Evolutionary conservation across 2,888 invertebrate species (phyloP).

Genomic region (Miltochrista miniata): DNA sequence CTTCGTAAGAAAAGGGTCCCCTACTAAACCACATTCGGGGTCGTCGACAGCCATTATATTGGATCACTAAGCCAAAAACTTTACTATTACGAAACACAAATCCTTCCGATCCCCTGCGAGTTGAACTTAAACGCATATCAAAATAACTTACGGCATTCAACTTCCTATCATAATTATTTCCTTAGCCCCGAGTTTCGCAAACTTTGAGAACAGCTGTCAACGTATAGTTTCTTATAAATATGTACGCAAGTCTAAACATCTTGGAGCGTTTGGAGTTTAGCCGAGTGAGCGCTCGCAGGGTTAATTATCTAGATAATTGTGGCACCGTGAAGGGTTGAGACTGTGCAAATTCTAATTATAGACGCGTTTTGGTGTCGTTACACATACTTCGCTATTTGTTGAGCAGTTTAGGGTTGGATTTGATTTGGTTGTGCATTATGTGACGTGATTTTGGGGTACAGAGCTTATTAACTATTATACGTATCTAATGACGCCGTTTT

Average conservation of each 20-base stretch:
- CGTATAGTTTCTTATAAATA: constrained; percentile 27
- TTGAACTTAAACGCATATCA: constrained; percentile 23
- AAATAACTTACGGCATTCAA: constrained; percentile 21
- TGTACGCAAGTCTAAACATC: constrained; percentile 18
- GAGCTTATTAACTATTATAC: too few relatives aligned
- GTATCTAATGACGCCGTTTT: too few relatives aligned
- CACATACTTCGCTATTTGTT: constrained; percentile 19
- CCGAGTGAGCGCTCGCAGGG: constrained; percentile 22
- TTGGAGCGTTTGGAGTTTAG: constrained; percentile 20
- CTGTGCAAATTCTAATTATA: constrained; percentile 34
- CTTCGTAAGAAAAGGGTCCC: too few relatives aligned
- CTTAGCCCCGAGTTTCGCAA: constrained; percentile 1
- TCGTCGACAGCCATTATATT: too few relatives aligned
- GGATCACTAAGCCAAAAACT: too few relatives aligned
- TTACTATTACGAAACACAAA: neutral
- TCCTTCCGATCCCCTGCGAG: neutral
- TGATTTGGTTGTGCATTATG: constrained; percentile 14
- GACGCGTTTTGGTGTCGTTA: constrained; percentile 19
- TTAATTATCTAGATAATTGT: constrained; percentile 47
- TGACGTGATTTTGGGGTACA: too few relatives aligned
- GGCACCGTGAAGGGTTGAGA: constrained; percentile 34
- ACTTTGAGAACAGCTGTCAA: constrained; percentile 24
- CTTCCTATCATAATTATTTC: constrained; percentile 20
- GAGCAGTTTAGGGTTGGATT: constrained; percentile 14
- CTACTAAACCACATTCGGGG: too few relatives aligned